Evolutionary conservation across 2,797 vertebrate species (phyloP), one percentile per base, ranked within the genome.

Genomic region (Oceanodroma leucorhoa): DNA sequence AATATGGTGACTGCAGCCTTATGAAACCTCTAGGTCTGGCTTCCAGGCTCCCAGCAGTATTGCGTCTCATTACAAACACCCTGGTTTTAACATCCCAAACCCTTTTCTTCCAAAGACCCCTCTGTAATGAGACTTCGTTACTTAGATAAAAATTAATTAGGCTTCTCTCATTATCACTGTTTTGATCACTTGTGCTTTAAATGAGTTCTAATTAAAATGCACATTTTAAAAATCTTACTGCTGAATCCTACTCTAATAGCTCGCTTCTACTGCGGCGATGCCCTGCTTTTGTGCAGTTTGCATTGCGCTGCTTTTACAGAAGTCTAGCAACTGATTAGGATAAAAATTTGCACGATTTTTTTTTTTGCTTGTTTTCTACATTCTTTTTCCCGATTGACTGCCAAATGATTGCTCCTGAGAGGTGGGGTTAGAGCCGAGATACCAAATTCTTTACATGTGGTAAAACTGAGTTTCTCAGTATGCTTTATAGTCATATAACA

Each of bases 151-250:
- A 97, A 97, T 96, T 94, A 93, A 96, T 97, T 95, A 97, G 94
- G 91, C 93, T 97, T 94, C 94, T 96, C 94, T 97, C 93, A 95
- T 97, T 97, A 97, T 97, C 81, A 93, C 86, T 93, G 95, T 96
- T 96, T 96, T 97, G 91, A 97, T 96, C 83, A 12, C 91, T 83
- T 95, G 89, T 93, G 93, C 90, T 96, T 96, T 96, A 91, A 96
- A 97, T 94, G 93, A 94, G 95, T 76, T 96, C 94, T 97, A 96
- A 97, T 98, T 97, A 97, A 97, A 97, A 97, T 96, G 92, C 90
- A 95, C 93, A 93, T 96, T 97, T 97, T 57, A 96, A 97, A 94
- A 93, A 12, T 80, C 89, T 86, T 78, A 24, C 70, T 93, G 84
- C 87, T 71, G 92, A 58, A 71, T 85, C 89, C 87, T 51, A 6